phyloP scores from a whole-genome alignment of 2,113 vertebrate species.

The Mungos mungo region DNA sequence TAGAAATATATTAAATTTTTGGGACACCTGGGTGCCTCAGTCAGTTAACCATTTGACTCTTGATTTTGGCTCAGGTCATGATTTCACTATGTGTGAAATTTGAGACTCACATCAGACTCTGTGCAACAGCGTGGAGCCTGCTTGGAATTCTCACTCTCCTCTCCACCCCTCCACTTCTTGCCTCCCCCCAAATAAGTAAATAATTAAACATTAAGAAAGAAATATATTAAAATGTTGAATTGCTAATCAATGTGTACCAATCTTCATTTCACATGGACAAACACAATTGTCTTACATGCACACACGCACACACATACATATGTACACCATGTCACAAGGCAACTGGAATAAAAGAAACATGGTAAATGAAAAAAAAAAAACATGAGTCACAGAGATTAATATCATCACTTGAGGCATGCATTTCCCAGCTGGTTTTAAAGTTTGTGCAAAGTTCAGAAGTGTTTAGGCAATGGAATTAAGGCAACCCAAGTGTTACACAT shows the following conservation, averaged over 20 bases:
- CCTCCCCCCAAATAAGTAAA: no score
- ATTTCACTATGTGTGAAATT: no score
- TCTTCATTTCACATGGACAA: conserved; percentile 1
- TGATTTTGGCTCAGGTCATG: no score
- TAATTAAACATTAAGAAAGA: no score
- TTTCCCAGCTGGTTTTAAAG: background rate
- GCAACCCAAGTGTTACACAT: background rate
- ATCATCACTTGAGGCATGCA: background rate
- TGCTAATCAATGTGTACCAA: conserved; percentile 53
- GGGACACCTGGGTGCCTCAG: no score
- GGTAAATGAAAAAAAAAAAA: background rate
- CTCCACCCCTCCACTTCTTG: no score
- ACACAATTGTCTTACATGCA: background rate
- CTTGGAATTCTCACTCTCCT: no score
- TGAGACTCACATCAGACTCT: no score
- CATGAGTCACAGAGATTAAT: background rate
- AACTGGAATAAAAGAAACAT: background rate
- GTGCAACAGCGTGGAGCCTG: no score
- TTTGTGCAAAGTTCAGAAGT: background rate
- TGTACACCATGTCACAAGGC: background rate
- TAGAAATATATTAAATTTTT: background rate
- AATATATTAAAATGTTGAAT: background rate
- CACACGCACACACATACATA: background rate
- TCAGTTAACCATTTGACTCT: no score
- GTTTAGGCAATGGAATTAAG: background rate